Conservation (phyloP, 2,888 invertebrate genomes). For the Philaethria dido region DNA sequence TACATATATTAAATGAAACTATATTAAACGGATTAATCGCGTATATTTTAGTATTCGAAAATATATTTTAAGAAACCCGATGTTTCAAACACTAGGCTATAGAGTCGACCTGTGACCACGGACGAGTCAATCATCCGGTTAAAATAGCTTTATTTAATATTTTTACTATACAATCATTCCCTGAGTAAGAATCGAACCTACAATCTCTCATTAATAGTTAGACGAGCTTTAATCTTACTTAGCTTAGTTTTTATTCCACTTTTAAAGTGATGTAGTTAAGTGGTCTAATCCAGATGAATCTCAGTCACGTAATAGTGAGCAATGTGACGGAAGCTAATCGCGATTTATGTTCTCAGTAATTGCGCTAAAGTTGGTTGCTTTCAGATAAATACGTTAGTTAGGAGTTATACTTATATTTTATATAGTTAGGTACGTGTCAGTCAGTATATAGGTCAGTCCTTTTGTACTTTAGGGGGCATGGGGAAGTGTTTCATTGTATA, state of each 20-base stretch:
- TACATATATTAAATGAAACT: too few relatives aligned
- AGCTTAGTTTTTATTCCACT: background rate
- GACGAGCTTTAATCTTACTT: background rate
- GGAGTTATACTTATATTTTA: background rate
- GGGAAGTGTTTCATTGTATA: too few relatives aligned
- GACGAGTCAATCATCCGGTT: too few relatives aligned
- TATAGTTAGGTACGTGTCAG: background rate
- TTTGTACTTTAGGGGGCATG: background rate
- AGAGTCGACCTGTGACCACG: too few relatives aligned
- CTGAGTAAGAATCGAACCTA: too few relatives aligned
- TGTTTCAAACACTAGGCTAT: too few relatives aligned
- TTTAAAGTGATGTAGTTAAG: constrained; percentile 6
- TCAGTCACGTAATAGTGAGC: constrained; percentile 22
- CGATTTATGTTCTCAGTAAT: constrained; percentile 35
- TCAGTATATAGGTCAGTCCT: background rate
- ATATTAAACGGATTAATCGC: too few relatives aligned
- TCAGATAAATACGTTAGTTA: constrained; percentile 18
- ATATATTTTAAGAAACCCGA: too few relatives aligned
- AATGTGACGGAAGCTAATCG: constrained; percentile 31
- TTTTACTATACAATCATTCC: too few relatives aligned
- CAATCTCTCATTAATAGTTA: too few relatives aligned
- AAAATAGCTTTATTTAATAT: too few relatives aligned
- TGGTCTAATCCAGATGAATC: constrained; percentile 25
- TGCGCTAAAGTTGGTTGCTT: constrained; percentile 24
- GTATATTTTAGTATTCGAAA: too few relatives aligned